Base-by-base conservation (phyloP, 2,797 vertebrate species). In the Coilia nasus region DNA sequence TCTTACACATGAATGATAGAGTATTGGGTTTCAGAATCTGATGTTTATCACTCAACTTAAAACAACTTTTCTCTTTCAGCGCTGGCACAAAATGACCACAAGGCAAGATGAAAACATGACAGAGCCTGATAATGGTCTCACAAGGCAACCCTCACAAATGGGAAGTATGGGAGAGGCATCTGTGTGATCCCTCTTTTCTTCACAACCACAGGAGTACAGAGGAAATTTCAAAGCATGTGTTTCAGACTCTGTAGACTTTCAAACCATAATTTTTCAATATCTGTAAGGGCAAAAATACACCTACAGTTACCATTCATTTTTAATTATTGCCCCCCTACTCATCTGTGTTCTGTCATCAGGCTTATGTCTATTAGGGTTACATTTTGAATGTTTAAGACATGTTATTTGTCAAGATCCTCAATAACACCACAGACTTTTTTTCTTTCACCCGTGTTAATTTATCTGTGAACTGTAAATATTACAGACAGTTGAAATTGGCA, bases 11-110 rank as follows among this genome's bases (percentile, higher is more conserved):
- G 6, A 78, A 21, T 78, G 71, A 41, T 6, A 1, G 67, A 21
- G 1, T 23, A 2, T 83, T 14, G 1, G 21, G 19, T 41, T 59
- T 21, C 0, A 62, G 50, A 31, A 31, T 31, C 15, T 71, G 4
- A 50, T 46, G 91, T 71, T 71, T 71, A 14, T 71, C 31, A 71
- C 35, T 41, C 35, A 41, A 41, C 35, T 41, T 5, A 41, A 0
- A 14, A 6, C 71, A 78, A 41, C 87, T 86, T 91, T 46, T 88
- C 81, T 83, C 87, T 86, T 84, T 83, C 93, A 98, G 97, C 96
- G 96, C 84, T 96, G 97, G 94, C 93, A 88, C 84, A 94, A 90
- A 92, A 98, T 98, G 96, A 96, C 94, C 59, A 94, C 95, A 46
- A 89, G 96, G 78, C 92, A 35, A 57, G 89, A 94, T 87, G 96